These are phyloP conservation scores for Drosophila nr. medialis DNA, from an alignment of 2,888 invertebrate species.

Conservation along the genomic window DNA sequence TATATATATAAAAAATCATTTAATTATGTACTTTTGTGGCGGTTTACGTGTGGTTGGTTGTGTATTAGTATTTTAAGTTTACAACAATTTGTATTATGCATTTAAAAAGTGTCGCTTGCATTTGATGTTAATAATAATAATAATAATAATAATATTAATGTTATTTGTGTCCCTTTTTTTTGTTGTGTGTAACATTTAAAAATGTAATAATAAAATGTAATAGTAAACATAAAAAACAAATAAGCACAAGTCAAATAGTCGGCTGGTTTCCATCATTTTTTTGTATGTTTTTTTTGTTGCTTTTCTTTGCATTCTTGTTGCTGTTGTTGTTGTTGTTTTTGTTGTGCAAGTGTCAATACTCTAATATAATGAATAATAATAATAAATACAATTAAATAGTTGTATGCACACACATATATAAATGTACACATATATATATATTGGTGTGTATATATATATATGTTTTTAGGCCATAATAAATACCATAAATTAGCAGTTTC, in stretches of 20 bases:
- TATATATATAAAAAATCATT: constrained; percentile 66
- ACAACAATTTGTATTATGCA: constrained; percentile 48
- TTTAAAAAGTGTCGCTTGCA: constrained; percentile 40
- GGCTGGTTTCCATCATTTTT: constrained; percentile 18
- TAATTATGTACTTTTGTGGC: constrained; percentile 65
- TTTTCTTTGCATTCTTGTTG: constrained; percentile 9
- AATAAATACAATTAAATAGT: constrained; percentile 76
- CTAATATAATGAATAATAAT: constrained; percentile 66
- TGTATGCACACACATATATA: constrained; percentile 20
- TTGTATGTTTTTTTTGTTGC: background rate
- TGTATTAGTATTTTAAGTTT: constrained; percentile 34
- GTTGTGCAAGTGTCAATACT: constrained; percentile 58
- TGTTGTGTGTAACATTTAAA: constrained; percentile 70
- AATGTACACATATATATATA: constrained; percentile 2
- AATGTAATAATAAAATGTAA: constrained; percentile 65
- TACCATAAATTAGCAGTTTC: constrained; percentile 76
- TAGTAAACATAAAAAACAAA: constrained; percentile 73
- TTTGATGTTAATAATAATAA: constrained; percentile 30
- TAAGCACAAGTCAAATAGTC: constrained; percentile 62
- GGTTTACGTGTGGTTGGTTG: constrained; percentile 23
- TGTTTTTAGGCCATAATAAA: constrained; percentile 69
- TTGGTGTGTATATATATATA: constrained; percentile 18
- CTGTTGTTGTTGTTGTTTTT: constrained; percentile 35
- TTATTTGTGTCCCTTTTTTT: constrained; percentile 61
- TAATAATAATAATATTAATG: constrained; percentile 45